Evolutionary conservation across 2,888 invertebrate species (phyloP).

Genomic region (Microchrysa polita): DNA sequence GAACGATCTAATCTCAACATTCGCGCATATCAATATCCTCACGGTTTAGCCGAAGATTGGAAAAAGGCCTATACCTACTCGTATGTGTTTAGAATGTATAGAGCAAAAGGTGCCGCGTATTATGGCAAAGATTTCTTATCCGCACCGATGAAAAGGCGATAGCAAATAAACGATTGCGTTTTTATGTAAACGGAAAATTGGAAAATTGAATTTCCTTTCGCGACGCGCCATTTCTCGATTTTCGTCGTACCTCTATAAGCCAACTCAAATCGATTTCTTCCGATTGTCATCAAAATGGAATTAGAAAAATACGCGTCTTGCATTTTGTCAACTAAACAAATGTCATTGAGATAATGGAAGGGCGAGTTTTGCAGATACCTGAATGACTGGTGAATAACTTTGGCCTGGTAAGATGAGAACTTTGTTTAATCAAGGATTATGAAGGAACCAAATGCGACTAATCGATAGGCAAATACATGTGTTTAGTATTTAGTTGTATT

Average conservation of each 20-base stretch:
- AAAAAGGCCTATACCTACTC: constrained; percentile 7
- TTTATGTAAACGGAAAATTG: constrained; percentile 48
- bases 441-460: constrained; percentile 21
- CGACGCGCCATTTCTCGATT: not conserved
- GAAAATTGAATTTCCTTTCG: constrained; percentile 47
- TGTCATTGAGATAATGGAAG: not conserved
- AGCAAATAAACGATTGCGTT: constrained; percentile 31
- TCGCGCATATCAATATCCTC: constrained; percentile 48
- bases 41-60: not conserved
- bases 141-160: constrained; percentile 20
- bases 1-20: constrained; percentile 50
- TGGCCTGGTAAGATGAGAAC: constrained; percentile 10
- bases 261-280: constrained; percentile 43
- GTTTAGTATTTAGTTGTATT: not conserved
- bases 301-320: constrained; percentile 28
- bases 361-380: not conserved
- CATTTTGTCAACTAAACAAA: constrained; percentile 31
- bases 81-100: constrained; percentile 11
- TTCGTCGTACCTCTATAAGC: constrained; percentile 13
- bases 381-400: not conserved
- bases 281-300: constrained; percentile 39
- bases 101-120: constrained; percentile 40
- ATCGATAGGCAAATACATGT: constrained; percentile 28
- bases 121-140: constrained; percentile 14
- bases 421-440: constrained; percentile 13